Conservation (phyloP, 2,797 vertebrate genomes). For the Pipistrellus kuhlii region DNA sequence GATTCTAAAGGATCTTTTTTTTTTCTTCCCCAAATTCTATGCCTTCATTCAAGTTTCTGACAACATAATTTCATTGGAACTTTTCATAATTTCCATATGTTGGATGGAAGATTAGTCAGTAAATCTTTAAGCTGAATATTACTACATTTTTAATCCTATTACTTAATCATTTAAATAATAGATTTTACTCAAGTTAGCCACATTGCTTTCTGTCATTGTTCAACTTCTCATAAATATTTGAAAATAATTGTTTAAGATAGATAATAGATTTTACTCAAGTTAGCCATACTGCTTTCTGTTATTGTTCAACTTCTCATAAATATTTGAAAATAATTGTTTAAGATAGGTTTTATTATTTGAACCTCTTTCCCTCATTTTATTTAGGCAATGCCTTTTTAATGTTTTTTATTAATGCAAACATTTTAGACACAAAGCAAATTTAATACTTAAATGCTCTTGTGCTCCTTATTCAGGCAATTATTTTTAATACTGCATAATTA, state of each 20-base stretch:
- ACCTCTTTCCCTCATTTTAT: neutral
- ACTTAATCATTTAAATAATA: slow-evolving; percentile 18
- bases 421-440: too few species aligned
- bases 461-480: neutral
- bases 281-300: neutral
- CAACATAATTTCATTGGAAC: neutral
- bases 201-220: neutral
- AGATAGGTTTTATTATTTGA: neutral
- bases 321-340: neutral
- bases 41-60: neutral
- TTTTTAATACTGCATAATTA: neutral
- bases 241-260: neutral
- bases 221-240: neutral
- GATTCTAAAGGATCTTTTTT: neutral
- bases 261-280: neutral
- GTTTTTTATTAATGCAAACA: too few species aligned
- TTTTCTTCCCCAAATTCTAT: neutral
- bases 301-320: neutral
- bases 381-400: neutral
- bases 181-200: neutral
- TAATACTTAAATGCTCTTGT: too few species aligned
- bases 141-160: neutral
- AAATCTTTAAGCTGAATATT: neutral
- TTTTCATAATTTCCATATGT: neutral
- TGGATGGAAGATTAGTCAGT: too few species aligned